Evolutionary conservation across 2,113 vertebrate genomes (phyloP), one percentile per base, ranked within the genome.

Genomic region (Megaptera novaeangliae): DNA sequence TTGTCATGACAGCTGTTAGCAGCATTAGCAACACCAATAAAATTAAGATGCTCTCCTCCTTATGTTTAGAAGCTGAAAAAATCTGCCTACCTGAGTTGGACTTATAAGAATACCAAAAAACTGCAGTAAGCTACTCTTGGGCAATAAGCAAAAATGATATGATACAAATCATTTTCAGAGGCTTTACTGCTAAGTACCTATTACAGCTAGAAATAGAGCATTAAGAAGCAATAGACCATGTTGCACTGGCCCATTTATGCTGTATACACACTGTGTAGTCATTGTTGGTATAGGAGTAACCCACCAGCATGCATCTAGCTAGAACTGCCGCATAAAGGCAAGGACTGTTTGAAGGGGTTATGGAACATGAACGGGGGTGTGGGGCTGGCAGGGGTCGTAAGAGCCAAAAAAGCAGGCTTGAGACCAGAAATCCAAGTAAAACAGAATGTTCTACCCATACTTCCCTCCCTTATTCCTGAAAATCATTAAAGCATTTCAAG

Each of bases 121-220:
- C 84, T 90, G 63, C 59, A 68, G 46, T 12, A 91, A 96, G 84
- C 41, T 71, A 75, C 27, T 87, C 82, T 61, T 85, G 44, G 39
- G 68, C 74, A 77, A 75, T 74, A 96, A 96, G 93, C 93, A 92
- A 96, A 93, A 96, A 90, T 25, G 93, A 92, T 77, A 61, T 7
- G 52, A 89, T 78, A 90, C 78, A 95, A 97, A 97, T 97, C 96
- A 98, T 89, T 93, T 97, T 36, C 95, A 92, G 86, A 72, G 86
- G 55, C 23, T 91, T 57, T 89, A 9, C 66, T 74, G 77, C 94
- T 96, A 94, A 97, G 82, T n/a, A 72, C 20, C 52, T 96, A 88
- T 87, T 95, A 87, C 1, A 49, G 81, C 55, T 57, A 88, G 82
- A 88, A 41, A 94, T 1, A 13, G 31, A 64, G 87, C 81, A 94